Base-by-base conservation (phyloP, 2,888 invertebrate genomes). In the Thereva unica region DNA sequence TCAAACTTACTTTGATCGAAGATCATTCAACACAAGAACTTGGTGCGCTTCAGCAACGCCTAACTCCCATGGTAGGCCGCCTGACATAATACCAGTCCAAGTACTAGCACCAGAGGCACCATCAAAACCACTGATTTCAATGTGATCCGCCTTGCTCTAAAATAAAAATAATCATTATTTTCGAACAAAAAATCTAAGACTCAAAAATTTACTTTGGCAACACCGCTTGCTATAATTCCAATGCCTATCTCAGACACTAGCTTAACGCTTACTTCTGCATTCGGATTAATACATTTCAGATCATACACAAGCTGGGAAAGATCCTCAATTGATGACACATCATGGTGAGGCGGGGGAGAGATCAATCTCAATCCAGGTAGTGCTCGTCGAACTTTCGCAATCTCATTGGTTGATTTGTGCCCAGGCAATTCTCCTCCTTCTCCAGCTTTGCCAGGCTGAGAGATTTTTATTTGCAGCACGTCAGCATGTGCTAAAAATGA, bases 311-410 rank as follows among this genome's bases (percentile, higher is more conserved):
- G 85, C 82, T 99, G 96, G 0, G 98, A 96, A 75, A 99, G 84
- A 84, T 99, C 99, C 82, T 99, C 99, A 78, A 99, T 99, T 57
- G 97, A 97, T 83, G 99, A 99, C 82, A 99, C 99, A 77, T 99
- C 99, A 83, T 99, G 99, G 83, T 99, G 99, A 2, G 99, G 99
- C 6, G 99, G 98, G 4, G 99, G 99, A 0, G 97, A 97, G 79
- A 99, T 99, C 6, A 99, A 84, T 5, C 98, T 98, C 7, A 99
- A 98, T 4, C 97, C 97, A 0, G 97, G 86, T 3, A 99, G 95
- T 0, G 97, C 97, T 78, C 97, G 95, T 64, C 99, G 89, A 0
- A 97, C 97, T 75, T 87, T 87, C 0, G 98, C 98, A 75, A 99
- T 99, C 72, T 95, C 96, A 73, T 91, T 88, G 0, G 97, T 93